A percentile compares a stretch with the other conserved stretches of the same genome.
phyloP scores from a whole-genome alignment of 2,113 vertebrate genomes.

The Atractosteus spatula region DNA sequence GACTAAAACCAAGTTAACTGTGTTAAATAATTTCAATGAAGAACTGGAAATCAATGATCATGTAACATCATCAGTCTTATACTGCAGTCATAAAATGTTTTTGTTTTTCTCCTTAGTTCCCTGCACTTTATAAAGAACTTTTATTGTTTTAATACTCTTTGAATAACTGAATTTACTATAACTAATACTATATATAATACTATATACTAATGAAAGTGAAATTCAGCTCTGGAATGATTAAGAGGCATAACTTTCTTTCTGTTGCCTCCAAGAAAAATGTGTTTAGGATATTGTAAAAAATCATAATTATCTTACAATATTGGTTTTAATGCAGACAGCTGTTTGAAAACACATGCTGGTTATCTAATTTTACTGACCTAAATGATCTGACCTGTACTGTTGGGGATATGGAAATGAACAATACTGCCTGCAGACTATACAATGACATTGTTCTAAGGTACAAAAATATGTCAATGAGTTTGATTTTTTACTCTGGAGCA shows the following conservation, averaged over 20 bases:
- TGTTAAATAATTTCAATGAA: no score
- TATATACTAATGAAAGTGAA: conserved; percentile 62
- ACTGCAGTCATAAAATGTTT: conserved; percentile 7
- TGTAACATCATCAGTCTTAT: no score
- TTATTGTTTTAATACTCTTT: conserved; percentile 53
- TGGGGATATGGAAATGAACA: no score
- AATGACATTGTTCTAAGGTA: no score
- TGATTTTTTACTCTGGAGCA: no score
- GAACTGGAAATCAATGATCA: no score
- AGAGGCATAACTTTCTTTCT: conserved; percentile 61
- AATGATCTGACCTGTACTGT: neutral
- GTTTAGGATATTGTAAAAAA: conserved; percentile 61
- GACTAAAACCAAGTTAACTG: no score
- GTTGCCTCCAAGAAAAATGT: conserved; percentile 61
- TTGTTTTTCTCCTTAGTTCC: conserved; percentile 53
- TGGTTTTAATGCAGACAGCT: conserved; percentile 62
- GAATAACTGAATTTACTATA: conserved; percentile 51
- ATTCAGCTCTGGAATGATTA: no score
- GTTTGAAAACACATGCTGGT: conserved; percentile 49
- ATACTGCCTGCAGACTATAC: no score
- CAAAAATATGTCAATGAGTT: no score
- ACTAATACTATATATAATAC: no score
- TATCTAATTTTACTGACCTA: conserved; percentile 41
- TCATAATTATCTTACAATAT: conserved; percentile 67
- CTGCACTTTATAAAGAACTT: conserved; percentile 49